These are phyloP conservation scores for Forbesichthys agassizii DNA, from an alignment of 2,113 vertebrate species.

Conservation along the genomic window DNA sequence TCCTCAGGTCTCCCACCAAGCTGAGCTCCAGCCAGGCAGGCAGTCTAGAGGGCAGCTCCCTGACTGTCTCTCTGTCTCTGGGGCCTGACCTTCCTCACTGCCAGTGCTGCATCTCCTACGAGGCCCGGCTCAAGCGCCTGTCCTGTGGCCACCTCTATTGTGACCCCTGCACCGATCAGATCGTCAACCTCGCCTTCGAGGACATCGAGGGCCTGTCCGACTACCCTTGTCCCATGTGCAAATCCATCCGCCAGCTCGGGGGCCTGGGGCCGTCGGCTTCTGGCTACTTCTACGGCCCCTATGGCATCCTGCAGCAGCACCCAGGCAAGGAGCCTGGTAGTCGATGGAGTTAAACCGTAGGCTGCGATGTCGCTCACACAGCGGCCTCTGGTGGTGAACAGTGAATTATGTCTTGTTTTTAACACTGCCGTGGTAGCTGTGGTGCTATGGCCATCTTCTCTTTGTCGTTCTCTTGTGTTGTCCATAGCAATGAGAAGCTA, in stretches of 20 bases:
- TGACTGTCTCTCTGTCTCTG: constrained; percentile 74
- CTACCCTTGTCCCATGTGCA: constrained; percentile 80
- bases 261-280: constrained; percentile 57
- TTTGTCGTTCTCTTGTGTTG: neutral
- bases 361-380: neutral
- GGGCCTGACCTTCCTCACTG: constrained; percentile 76
- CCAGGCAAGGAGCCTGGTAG: constrained; percentile 58
- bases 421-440: constrained; percentile 23
- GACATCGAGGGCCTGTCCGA: constrained; percentile 79
- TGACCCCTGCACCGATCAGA: constrained; percentile 74
- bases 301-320: constrained; percentile 48
- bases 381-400: neutral
- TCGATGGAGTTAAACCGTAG: constrained; percentile 42
- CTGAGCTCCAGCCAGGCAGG: constrained; percentile 54
- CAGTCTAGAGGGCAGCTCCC: constrained; percentile 77
- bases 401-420: neutral
- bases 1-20: constrained; percentile 69
- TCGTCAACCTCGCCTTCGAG: constrained; percentile 80
- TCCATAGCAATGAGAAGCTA: constrained; percentile 9
- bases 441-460: neutral
- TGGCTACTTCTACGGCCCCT: constrained; percentile 51
- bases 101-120: constrained; percentile 77
- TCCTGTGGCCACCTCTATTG: constrained; percentile 80
- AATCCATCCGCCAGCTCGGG: constrained; percentile 70
- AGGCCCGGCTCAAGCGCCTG: constrained; percentile 72